phyloP scores from a whole-genome alignment of 2,888 invertebrate species.

The Achlya flavicornis region DNA sequence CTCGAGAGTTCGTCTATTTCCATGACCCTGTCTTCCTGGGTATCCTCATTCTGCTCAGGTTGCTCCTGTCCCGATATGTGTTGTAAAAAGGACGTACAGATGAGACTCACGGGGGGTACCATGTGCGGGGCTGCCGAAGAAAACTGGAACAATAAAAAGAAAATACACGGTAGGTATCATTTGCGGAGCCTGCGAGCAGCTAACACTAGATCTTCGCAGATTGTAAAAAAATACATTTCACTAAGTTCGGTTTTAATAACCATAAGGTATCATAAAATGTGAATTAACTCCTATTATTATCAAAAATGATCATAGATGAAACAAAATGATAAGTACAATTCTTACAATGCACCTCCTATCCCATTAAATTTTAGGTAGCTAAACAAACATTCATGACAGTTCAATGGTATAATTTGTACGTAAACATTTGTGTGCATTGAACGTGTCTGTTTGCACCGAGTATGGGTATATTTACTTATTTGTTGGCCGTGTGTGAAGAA shows the following conservation, averaged over 20 bases:
- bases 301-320: not conserved
- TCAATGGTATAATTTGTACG: not conserved
- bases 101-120: conserved; percentile 70
- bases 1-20: conserved; percentile 56
- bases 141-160: conserved; percentile 58
- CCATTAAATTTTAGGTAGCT: not conserved
- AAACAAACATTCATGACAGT: not conserved
- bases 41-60: conserved; percentile 41
- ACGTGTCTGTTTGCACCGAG: too few species aligned
- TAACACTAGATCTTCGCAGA: not conserved
- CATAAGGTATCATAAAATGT: not conserved
- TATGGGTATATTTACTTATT: too few species aligned
- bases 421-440: too few species aligned
- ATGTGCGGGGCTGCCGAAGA: conserved; percentile 74
- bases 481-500: too few species aligned
- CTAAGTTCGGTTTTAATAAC: too few species aligned
- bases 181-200: not conserved
- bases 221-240: not conserved
- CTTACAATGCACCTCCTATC: not conserved
- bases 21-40: conserved; percentile 41
- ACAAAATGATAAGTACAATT: not conserved
- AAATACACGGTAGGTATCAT: not conserved
- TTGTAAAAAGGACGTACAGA: conserved; percentile 72
- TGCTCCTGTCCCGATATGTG: conserved; percentile 65
- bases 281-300: not conserved